Conservation (phyloP, 1,140 invertebrate genomes). For the Apis laboriosa region DNA sequence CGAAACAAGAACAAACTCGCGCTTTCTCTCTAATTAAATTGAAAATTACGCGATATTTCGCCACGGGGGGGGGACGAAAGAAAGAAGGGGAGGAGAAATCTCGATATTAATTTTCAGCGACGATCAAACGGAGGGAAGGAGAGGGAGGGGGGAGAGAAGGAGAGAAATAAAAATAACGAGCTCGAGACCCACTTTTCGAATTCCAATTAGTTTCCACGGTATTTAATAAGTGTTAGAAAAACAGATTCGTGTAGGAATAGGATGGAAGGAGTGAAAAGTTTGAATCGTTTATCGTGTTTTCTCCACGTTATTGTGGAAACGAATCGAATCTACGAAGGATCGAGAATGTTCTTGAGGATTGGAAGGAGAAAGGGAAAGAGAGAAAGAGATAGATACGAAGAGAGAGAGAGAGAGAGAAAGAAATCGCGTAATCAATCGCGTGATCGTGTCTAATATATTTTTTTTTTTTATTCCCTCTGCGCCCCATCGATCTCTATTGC, state of each 20-base stretch:
- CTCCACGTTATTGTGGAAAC: neutral
- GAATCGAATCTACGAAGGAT: neutral
- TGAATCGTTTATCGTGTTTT: neutral
- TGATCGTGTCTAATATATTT: neutral
- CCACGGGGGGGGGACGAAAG: neutral
- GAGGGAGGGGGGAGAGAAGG: fast-evolving
- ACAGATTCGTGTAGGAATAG: neutral
- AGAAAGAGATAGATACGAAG: too few species aligned
- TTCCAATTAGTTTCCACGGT: slow-evolving; percentile 16
- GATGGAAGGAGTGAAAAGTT: too few species aligned
- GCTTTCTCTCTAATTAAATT: slow-evolving; percentile 36
- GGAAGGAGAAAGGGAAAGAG: too few species aligned
- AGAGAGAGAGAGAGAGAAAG: too few species aligned
- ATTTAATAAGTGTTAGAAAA: neutral
- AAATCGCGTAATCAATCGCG: neutral
- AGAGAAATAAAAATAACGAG: slow-evolving; percentile 8
- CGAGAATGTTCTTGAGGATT: too few species aligned
- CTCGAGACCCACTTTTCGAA: slow-evolving; percentile 14
- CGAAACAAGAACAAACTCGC: neutral
- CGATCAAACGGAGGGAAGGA: neutral
- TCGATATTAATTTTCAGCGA: slow-evolving; percentile 27
- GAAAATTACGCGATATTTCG: slow-evolving; percentile 27
- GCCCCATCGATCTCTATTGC: neutral
- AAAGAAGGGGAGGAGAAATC: slow-evolving; percentile 8
- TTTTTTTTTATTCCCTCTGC: too few species aligned